A percentile compares a stretch with the other conserved stretches of the same genome.
phyloP scores from a whole-genome alignment of 1,140 invertebrate genomes.

The Danaus melanippus region DNA sequence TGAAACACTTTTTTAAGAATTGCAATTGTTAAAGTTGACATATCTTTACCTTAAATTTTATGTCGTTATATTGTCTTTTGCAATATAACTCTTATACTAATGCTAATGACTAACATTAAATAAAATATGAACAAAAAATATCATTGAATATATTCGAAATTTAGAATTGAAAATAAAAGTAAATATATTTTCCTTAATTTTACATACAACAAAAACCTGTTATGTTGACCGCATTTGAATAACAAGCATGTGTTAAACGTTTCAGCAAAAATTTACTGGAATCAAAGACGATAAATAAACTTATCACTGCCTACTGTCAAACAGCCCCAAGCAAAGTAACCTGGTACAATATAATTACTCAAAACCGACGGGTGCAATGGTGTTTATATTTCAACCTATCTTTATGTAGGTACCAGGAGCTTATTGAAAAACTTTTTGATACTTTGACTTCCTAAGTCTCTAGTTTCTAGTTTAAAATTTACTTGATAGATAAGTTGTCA shows the following conservation, averaged over 20 bases:
- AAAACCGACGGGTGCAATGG: background rate
- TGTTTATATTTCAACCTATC: background rate
- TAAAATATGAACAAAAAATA: too few relatives aligned
- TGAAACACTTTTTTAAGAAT: constrained; percentile 10
- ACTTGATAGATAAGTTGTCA: too few relatives aligned
- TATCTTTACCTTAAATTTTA: background rate
- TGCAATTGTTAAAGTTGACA: background rate
- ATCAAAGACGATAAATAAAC: constrained; percentile 6
- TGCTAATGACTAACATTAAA: too few relatives aligned
- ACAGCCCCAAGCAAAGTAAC: constrained; percentile 1
- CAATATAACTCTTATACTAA: background rate
- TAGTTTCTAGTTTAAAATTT: background rate
- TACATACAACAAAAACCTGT: too few relatives aligned
- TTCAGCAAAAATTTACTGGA: too few relatives aligned
- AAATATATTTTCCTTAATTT: too few relatives aligned
- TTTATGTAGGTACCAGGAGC: constrained; percentile 12
- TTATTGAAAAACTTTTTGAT: constrained; percentile 10
- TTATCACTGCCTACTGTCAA: constrained; percentile 5
- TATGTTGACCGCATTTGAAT: too few relatives aligned
- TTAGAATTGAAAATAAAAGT: too few relatives aligned
- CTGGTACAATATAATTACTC: constrained; percentile 6
- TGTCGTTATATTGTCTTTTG: background rate
- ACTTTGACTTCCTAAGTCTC: constrained; percentile 8
- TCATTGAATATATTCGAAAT: too few relatives aligned
- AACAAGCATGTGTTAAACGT: too few relatives aligned